phyloP scores from a whole-genome alignment of 2,888 invertebrate species.

The Halictus ligatus region DNA sequence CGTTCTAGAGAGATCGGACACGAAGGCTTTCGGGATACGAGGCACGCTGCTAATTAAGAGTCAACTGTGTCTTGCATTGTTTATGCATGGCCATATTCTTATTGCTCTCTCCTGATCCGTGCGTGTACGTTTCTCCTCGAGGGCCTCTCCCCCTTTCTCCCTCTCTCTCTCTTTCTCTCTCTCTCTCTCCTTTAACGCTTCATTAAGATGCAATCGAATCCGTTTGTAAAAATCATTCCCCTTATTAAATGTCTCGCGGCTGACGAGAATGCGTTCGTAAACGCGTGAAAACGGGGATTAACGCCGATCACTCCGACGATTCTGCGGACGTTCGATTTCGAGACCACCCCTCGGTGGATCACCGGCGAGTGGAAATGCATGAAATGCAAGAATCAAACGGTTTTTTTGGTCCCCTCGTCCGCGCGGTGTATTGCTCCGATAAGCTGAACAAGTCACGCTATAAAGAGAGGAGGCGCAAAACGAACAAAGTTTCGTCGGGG shows the following conservation, averaged over 20 bases:
- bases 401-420: background rate
- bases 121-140: slow-evolving; percentile 8
- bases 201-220: slow-evolving; percentile 27
- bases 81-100: slow-evolving; percentile 50
- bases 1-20: slow-evolving; percentile 41
- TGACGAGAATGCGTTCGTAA: slow-evolving; percentile 18
- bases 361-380: background rate
- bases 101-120: slow-evolving; percentile 10
- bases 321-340: background rate
- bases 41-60: slow-evolving; percentile 55
- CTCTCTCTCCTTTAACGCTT: slow-evolving; percentile 6
- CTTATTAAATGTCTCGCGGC: slow-evolving; percentile 16
- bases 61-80: slow-evolving; percentile 53
- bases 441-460: background rate
- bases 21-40: slow-evolving; percentile 29
- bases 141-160: background rate
- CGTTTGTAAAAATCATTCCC: slow-evolving; percentile 19
- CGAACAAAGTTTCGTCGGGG: too few species aligned
- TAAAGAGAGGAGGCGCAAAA: too few species aligned
- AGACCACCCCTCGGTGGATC: background rate
- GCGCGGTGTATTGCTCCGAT: background rate
- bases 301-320: background rate
- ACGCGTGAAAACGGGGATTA: slow-evolving; percentile 15
- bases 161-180: background rate
- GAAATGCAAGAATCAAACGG: background rate